Base-by-base conservation (phyloP, 2,888 invertebrate species). In the Drosophila setosimentum region DNA sequence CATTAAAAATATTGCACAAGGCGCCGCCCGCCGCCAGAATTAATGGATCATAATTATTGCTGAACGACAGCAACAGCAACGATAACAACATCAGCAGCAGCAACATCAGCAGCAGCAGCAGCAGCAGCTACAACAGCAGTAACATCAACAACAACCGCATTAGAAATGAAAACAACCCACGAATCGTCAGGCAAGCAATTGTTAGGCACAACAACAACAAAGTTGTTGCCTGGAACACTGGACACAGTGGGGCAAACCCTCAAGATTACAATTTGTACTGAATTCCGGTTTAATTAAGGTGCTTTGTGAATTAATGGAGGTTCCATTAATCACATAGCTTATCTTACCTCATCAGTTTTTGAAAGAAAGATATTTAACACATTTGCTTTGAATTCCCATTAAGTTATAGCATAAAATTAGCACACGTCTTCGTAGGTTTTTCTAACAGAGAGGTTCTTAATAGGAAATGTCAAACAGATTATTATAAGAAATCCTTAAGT, bases 1-100 rank as follows among this genome's bases (percentile, higher is more conserved):
- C 86, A 86, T 86, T 89, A 85, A 85, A 88, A 89, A 88, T 86
- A 89, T 86, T 86, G 90, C 86, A 86, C 90, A 86, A 86, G 88
- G 68, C 88, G 86, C 81, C 78, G 83, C 73, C 74, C 73, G 84
- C 68, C 72, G 70, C 82, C 85, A 85, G 85, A 85, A 85, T 85
- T 85, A 85, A 85, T 85, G 89, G 89, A 89, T 85, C 89, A 87
- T 85, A 85, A 85, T 85, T 85, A 89, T 88, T 83, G 84, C 73
- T 69, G 84, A 83, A 55, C 76, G 68, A 68, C 81, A 68, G 69
- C 83, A 86, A 65, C 69, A 73, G 76, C 85, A 67, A 55, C 74
- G 66, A 49, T 53, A 62, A 18, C 61, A 68, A 37, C 57, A 49
- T 4, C 72, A 67, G 24, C 66, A 60, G 27, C 59, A 78, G 24